Base-by-base conservation (phyloP, 92 coral and sea anemone genomes). In the Pocillopora meandrina region DNA sequence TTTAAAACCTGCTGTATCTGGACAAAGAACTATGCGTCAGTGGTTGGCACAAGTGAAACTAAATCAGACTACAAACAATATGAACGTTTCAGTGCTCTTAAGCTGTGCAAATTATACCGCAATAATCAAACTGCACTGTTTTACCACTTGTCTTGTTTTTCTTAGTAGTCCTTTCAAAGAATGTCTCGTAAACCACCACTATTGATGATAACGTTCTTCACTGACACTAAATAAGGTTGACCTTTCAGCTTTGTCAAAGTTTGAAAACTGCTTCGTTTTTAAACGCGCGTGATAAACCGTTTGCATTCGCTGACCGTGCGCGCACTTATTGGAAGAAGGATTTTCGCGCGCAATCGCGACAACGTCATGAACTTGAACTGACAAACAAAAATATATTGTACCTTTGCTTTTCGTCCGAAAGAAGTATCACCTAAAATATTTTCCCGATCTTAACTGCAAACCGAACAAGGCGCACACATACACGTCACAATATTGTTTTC, bases 401-500 rank as follows among this genome's bases (percentile, higher is more conserved):
- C 80, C 69, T 76, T 35, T 3, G 1, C 34, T 58, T 20, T 59
- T 10, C 17, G 18, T 13, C 23, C 11, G 42, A 55, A 16, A 15
- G 67, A 56, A 35, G 56, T 57, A 12, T 34, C 26, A 61, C 33
- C 15, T 35, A 17, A 33, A 56, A 33, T 59, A 23, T 56, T 18
- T 61, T 60, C n/a, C 31, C 23, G 31, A 11, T 60, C 20, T 47
- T 16, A 42, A 15, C 67, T 58, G 15, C n/a, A 58, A 76, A 10
- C 26, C 56, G 67, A 42, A 42, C 52, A 42, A 42, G 52, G 52
- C 52, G 0, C 52, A 7, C 52, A 42, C 52, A 7, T 3, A 7
- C 56, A 76, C 80, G 80, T 76, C 80, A 76, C 68, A 76, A 76
- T 76, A 42, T 42, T 2, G 33, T 59, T 17, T 76, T 52, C 33